Percentiles rank a stretch among this genome's conserved stretches.
Evolutionary conservation across 2,113 vertebrate genomes (phyloP).

Genomic region (Heteronetta atricapilla): DNA sequence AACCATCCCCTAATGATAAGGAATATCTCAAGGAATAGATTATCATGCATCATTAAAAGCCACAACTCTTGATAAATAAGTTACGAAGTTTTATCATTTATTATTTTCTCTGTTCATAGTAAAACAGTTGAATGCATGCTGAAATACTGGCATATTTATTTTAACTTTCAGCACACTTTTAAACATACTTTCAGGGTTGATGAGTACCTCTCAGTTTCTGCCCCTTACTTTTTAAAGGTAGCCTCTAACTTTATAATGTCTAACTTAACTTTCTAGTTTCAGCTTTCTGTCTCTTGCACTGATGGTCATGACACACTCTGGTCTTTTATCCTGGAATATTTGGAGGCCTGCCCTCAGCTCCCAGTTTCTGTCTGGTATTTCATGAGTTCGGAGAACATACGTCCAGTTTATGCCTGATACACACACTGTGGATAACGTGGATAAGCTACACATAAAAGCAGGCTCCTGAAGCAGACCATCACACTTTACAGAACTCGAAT

Average conservation of each 20-base stretch:
- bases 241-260: neutral
- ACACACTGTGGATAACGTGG: neutral
- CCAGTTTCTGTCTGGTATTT: neutral
- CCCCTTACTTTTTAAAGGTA: neutral
- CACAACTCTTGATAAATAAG: slow-evolving; percentile 29
- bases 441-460: neutral
- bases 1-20: slow-evolving; percentile 26
- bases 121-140: neutral
- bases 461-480: neutral
- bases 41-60: slow-evolving; percentile 42
- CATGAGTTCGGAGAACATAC: neutral
- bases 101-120: slow-evolving; percentile 24
- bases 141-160: neutral
- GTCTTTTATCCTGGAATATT: neutral
- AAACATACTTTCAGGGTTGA: neutral
- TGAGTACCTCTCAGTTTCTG: neutral
- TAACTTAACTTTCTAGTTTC: neutral
- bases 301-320: neutral
- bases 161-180: neutral
- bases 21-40: slow-evolving; percentile 21
- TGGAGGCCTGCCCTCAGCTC: neutral
- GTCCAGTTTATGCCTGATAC: neutral
- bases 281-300: neutral
- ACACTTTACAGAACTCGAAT: neutral
- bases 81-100: neutral